Evolutionary conservation across 1,140 invertebrate species (phyloP).

Genomic region (Dermatophagoides farinae): DNA sequence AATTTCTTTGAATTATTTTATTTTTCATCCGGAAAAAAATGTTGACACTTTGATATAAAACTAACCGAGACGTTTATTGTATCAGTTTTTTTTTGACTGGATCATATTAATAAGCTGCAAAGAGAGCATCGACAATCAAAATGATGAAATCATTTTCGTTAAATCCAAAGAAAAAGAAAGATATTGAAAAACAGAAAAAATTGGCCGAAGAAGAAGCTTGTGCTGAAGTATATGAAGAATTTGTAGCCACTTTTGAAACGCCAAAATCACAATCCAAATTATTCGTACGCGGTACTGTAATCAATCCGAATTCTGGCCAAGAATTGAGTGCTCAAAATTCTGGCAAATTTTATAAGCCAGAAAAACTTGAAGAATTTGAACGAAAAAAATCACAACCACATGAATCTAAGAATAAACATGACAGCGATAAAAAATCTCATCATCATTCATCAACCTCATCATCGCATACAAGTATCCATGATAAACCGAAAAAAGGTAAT

Average conservation of each 20-base stretch:
- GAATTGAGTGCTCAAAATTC: slow-evolving; percentile 1
- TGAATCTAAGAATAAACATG: slow-evolving; percentile 21
- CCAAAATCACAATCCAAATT: slow-evolving; percentile 55
- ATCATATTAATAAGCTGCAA: no score
- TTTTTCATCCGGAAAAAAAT: no score
- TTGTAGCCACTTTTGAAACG: slow-evolving; percentile 90
- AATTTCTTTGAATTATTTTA: no score
- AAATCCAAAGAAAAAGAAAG: slow-evolving; percentile 9
- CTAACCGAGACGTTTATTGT: no score
- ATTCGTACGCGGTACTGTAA: slow-evolving; percentile 89
- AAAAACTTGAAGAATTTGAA: slow-evolving; percentile 41
- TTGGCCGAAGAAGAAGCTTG: slow-evolving; percentile 21
- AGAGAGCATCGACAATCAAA: not conserved
- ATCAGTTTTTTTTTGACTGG: no score
- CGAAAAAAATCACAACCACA: slow-evolving; percentile 28
- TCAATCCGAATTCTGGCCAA: slow-evolving; percentile 71
- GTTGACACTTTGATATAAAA: no score
- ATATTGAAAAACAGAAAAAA: slow-evolving; percentile 16
- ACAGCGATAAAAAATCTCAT: slow-evolving; percentile 4
- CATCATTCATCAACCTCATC: not conserved
- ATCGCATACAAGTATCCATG: not conserved
- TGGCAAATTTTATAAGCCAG: slow-evolving; percentile 76
- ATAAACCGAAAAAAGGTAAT: slow-evolving; percentile 40
- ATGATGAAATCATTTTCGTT: slow-evolving; percentile 7
- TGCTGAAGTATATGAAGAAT: slow-evolving; percentile 73